Percentiles rank a stretch among this genome's conserved stretches.
phyloP scores from a whole-genome alignment of 2,113 vertebrate species.

The Colistium nudipinnis region DNA sequence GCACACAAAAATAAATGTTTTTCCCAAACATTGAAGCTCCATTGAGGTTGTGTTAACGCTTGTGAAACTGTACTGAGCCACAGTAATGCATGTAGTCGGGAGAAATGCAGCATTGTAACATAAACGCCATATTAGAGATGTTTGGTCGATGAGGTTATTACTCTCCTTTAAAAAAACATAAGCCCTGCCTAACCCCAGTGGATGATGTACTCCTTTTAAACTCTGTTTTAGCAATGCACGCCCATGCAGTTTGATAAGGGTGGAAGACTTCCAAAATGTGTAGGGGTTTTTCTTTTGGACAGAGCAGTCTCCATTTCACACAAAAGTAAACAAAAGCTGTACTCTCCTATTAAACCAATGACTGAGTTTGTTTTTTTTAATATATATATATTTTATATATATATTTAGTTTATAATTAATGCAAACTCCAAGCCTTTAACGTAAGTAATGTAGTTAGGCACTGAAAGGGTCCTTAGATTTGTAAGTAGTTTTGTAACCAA shows the following conservation, averaged over 20 bases:
- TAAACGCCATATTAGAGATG: slow-evolving; percentile 1
- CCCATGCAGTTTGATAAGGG: neutral
- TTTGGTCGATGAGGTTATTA: slow-evolving; percentile 21
- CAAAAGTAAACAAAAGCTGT: neutral
- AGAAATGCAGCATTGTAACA: slow-evolving; percentile 2
- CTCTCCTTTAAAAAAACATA: slow-evolving; percentile 13
- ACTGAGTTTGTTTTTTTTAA: too few species aligned
- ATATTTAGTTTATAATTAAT: too few species aligned
- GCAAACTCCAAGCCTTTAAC: neutral
- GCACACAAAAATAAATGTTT: slow-evolving; percentile 8
- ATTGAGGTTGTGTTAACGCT: slow-evolving; percentile 5
- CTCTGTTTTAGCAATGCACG: neutral
- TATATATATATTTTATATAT: too few species aligned
- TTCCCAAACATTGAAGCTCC: slow-evolving; percentile 4
- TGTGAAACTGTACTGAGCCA: slow-evolving; percentile 43
- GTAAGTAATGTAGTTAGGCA: neutral
- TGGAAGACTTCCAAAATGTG: neutral
- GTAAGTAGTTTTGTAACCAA: neutral
- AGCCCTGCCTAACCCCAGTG: neutral
- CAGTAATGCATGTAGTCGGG: slow-evolving; percentile 16
- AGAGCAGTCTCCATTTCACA: neutral
- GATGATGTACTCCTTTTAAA: neutral
- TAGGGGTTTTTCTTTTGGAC: neutral
- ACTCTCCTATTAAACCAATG: too few species aligned
- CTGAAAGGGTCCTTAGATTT: neutral